Percentiles rank a stretch among this genome's conserved stretches.
Conservation (phyloP, 2,797 vertebrate genomes). For the Enoplosus armatus region DNA sequence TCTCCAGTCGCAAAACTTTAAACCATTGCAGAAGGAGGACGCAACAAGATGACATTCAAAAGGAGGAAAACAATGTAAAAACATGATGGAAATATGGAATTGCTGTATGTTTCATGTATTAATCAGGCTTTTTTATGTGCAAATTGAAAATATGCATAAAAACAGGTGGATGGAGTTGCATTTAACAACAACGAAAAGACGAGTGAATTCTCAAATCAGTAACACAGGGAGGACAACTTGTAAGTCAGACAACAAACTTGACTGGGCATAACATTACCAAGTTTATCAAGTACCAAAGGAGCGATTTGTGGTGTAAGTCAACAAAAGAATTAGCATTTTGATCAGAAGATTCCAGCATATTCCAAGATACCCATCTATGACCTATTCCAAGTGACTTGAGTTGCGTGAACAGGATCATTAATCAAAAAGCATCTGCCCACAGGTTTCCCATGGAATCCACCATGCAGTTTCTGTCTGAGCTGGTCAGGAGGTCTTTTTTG, state of each 20-base stretch:
- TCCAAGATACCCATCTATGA: conserved; percentile 53
- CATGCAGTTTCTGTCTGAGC: neutral
- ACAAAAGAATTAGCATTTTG: conserved; percentile 51
- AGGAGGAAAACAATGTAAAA: neutral
- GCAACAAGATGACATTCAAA: neutral
- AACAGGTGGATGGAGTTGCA: neutral
- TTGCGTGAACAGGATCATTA: conserved; percentile 34
- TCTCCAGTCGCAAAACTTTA: neutral
- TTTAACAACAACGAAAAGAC: neutral
- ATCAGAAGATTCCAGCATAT: conserved; percentile 40
- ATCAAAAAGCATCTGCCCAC: conserved; percentile 41
- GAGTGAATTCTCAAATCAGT: neutral
- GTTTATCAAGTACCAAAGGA: conserved; percentile 16
- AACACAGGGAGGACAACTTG: conserved; percentile 28
- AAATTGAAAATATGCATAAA: neutral
- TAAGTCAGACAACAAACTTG: conserved; percentile 32
- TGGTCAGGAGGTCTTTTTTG: conserved; percentile 16
- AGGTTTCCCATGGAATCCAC: conserved; percentile 30
- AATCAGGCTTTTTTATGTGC: neutral
- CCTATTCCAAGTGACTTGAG: conserved; percentile 42
- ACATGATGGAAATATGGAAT: neutral
- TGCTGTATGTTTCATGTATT: neutral
- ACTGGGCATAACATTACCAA: conserved; percentile 16
- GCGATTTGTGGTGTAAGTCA: conserved; percentile 1
- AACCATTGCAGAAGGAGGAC: neutral